Base-by-base conservation (phyloP, 2,113 vertebrate genomes). In the Hypanus sabinus region DNA sequence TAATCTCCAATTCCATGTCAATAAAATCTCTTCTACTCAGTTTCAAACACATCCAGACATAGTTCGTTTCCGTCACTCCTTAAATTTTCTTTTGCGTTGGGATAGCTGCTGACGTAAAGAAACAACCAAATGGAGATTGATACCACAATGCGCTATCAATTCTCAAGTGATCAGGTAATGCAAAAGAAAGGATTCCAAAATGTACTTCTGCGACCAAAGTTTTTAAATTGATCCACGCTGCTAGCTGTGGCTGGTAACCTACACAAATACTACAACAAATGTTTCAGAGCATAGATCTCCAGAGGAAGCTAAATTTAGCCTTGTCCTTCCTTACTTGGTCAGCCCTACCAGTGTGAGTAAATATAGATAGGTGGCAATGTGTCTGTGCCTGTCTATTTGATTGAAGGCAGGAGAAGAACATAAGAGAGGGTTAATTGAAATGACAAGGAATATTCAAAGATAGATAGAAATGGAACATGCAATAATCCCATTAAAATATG, bases 281-380 rank as follows among this genome's bases (percentile, higher is more conserved):
- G 91, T 55, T 70, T 73, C 38, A 27, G 91, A 46, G 24, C 91
- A 73, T 18, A 55, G 91, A 93, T 75, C 94, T 94, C 94, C 94
- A 93, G 94, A 75, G 94, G 94, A 94, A 95, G 95, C 97, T 98
- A 98, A 98, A 96, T 98, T 98, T 98, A 98, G 97, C 95, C 95
- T 96, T 95, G 97, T 97, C 96, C 96, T 96, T 98, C 98, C 98
- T 98, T 98, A 98, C 98, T 98, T 97, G 98, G 98, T 96, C 95
- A 96, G 96, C 94, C 94, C 94, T 94, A 94, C 95, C 95, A 94
- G 94, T 95, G 90, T 80, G 96, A 95, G 97, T 98, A 98, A 97
- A 97, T 98, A 98, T 98, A 98, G 98, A 97, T 96, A 96, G 96
- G 96, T 96, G 96, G 94, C 95, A 96, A 96, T 93, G 70, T 93